Base-by-base conservation (phyloP, 2,797 vertebrate genomes). In the Uromys caudimaculatus region DNA sequence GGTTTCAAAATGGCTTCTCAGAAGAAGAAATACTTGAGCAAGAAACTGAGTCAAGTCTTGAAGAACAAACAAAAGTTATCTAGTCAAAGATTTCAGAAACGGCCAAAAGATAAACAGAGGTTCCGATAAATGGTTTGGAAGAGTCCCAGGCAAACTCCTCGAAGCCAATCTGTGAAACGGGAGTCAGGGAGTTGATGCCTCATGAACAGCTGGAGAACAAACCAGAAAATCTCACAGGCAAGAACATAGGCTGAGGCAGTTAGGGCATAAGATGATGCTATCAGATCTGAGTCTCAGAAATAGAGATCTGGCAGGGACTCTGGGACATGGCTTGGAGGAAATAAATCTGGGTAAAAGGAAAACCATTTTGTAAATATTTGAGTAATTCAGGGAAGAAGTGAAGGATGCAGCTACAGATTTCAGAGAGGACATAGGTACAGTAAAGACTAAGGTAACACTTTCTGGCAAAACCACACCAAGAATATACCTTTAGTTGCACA, bases 41-140 rank as follows among this genome's bases (percentile, higher is more conserved):
- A 69, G 60, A 93, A 88, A 94, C 82, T n/a, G 16, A 93, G 60
- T 12, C 29, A 93, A 41, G 52, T 79, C 47, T 91, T 92, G n/a
- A 89, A 83, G 91, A 92, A 76, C 16, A 93, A 81, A 24, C 77
- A 94, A 79, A 79, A 41, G 54, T 54, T 71, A 89, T 24, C 47
- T 67, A 62, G 64, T 54, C 41, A 77, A 97, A 86, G 32, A 62
- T 62, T 83, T 44, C 16, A 19, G 23, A 92, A 89, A n/a, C 78
- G 23, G 27, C 41, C 41, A 78, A 76, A 94, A 24, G 17, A 84
- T 88, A 32, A 10, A 12, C 41, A 47, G 58, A 52, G n/a, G 13
- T 84, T 92, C n/a, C 90, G 29, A 67, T 54, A 92, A 89, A 41
- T 69, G 29, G 14, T 91, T 76, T 85, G 32, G 52, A 56, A 90